phyloP scores from a whole-genome alignment of 2,797 vertebrate species.

The Glossophaga mutica region DNA sequence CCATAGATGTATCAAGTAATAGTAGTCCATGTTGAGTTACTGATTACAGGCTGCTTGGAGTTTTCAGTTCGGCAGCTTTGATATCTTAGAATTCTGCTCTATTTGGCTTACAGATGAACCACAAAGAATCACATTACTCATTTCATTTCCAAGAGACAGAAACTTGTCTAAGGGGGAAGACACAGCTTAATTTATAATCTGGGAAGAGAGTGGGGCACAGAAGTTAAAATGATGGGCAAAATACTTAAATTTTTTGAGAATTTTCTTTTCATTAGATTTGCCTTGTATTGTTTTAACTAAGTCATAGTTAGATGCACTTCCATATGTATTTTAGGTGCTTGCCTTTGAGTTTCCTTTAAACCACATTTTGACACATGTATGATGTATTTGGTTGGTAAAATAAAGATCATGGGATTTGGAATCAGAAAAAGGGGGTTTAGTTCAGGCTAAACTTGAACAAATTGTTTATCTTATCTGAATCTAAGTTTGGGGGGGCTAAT shows the following conservation, averaged over 20 bases:
- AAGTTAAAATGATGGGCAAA: not conserved
- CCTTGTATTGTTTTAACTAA: not conserved
- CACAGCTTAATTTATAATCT: not conserved
- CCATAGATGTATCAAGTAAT: not conserved
- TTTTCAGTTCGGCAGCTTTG: not conserved
- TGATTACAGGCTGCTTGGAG: not conserved
- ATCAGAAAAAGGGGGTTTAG: not conserved
- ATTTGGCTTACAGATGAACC: not conserved
- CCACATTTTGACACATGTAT: not conserved
- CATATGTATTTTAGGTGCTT: not conserved
- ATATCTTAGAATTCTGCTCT: not conserved
- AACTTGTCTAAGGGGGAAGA: not conserved
- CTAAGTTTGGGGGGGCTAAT: not conserved
- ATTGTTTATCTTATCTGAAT: not conserved
- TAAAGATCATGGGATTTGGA: not conserved
- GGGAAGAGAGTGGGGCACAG: not conserved
- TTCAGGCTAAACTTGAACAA: not conserved
- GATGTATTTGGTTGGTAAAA: not conserved
- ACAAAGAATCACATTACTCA: not conserved
- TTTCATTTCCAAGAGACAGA: slow-evolving; percentile 12
- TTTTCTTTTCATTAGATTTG: slow-evolving; percentile 26
- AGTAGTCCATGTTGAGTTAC: not conserved
- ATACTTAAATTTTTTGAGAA: slow-evolving; percentile 30
- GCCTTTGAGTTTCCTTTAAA: not conserved
- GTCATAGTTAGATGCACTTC: not conserved